These are phyloP conservation scores for Drosophila acutilabella DNA, from an alignment of 2,888 invertebrate genomes.

Conservation along the genomic window DNA sequence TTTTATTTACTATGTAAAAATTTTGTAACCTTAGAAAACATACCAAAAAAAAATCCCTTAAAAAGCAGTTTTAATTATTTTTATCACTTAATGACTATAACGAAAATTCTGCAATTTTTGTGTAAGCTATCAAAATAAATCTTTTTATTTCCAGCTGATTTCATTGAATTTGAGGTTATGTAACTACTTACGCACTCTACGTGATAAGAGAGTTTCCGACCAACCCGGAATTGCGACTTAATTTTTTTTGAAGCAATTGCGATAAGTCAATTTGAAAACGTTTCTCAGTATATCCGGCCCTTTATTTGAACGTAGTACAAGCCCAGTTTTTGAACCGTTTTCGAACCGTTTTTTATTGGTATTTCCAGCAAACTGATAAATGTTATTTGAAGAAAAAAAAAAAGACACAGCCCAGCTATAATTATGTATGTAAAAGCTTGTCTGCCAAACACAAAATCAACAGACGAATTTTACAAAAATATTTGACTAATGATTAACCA, in stretches of 20 bases:
- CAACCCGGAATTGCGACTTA: slow-evolving; percentile 3
- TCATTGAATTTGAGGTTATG: neutral
- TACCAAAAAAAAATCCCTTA: no score
- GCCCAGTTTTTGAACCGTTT: slow-evolving; percentile 15
- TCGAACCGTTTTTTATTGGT: slow-evolving; percentile 1
- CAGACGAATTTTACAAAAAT: slow-evolving; percentile 54
- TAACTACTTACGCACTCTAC: slow-evolving; percentile 2
- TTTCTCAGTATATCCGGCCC: slow-evolving; percentile 45
- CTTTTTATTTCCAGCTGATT: no score
- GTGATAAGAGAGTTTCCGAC: slow-evolving; percentile 15
- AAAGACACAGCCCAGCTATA: slow-evolving; percentile 29
- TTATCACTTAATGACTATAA: no score
- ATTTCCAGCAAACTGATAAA: slow-evolving; percentile 19
- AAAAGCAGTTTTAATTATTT: no score
- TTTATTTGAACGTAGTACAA: slow-evolving; percentile 31
- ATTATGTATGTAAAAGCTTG: slow-evolving; percentile 40
- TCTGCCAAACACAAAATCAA: slow-evolving; percentile 32
- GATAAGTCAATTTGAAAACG: slow-evolving; percentile 37
- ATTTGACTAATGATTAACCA: slow-evolving; percentile 78
- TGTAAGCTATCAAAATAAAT: no score
- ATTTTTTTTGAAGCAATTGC: slow-evolving; percentile 8
- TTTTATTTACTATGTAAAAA: no score
- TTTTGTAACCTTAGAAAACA: no score
- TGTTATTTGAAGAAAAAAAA: neutral
- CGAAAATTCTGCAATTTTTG: no score